Base-by-base conservation (phyloP, 2,888 invertebrate species). In the Trichopoda pennipes region DNA sequence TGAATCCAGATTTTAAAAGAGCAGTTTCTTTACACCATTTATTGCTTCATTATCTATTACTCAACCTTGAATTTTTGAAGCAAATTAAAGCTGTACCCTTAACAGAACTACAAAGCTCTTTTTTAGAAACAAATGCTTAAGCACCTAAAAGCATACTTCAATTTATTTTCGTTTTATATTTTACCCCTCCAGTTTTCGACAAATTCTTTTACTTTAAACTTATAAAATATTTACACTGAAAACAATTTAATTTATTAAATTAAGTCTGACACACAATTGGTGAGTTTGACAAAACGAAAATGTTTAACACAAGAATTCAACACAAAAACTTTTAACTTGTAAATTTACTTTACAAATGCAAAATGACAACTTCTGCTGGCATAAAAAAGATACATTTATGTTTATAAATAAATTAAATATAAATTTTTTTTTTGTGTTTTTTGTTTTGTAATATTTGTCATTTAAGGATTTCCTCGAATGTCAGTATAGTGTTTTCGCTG, bases 211-310 rank as follows among this genome's bases (percentile, higher is more conserved):
- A 9, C 9, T 61, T 19, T 53, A 42, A 47, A 38, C 3, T n/a
- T 44, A 38, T 23, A 49, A 38, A 58, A 51, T 38, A 42, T 72
- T 61, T 61, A 42, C 21, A n/a, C 28, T 19, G 28, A 44, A 53
- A 51, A 51, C 17, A 32, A 60, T 32, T 60, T 19, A 53, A 60
- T 60, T 76, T 68, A 60, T 68, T 49, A 60, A 76, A 68, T 53
- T 60, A 76, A 60, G 38, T 64, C 35, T 10, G 49, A 14, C 51
- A 21, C 17, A 28, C 55, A 47, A 21, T 66, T 44, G 32, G 42
- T 8, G 51, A 35, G 21, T 55, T 63, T 32, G 55, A 7, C 21
- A 19, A 53, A 78, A 66, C 64, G 78, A 58, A 78, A 78, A 78
- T 78, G 72, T 66, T 44, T 49, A 64, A 51, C 56, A 69, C 14